phyloP scores from a whole-genome alignment of 2,113 vertebrate species.

The Bombycilla garrulus region DNA sequence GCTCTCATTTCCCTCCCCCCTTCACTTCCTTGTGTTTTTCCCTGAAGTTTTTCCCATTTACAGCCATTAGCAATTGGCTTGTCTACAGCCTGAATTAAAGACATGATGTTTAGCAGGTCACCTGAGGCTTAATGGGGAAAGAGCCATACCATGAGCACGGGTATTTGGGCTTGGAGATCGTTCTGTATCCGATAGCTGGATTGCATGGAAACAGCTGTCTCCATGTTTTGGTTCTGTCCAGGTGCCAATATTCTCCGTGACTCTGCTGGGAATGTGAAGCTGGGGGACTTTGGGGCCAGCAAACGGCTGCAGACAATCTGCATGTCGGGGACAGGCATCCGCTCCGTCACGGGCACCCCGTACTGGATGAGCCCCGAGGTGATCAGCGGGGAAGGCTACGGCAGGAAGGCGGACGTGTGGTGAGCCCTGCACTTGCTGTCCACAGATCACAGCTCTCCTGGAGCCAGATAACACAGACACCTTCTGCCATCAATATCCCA shows the following conservation, averaged over 20 bases:
- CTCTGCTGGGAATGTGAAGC: slow-evolving; percentile 93
- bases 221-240: slow-evolving; percentile 19
- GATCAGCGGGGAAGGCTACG: slow-evolving; percentile 95
- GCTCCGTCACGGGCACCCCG: slow-evolving; percentile 92
- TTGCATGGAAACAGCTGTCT: slow-evolving; percentile 24
- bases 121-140: slow-evolving; percentile 28
- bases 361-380: slow-evolving; percentile 99
- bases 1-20: slow-evolving; percentile 38
- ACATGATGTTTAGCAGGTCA: slow-evolving; percentile 12
- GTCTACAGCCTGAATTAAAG: background rate
- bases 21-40: slow-evolving; percentile 37
- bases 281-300: slow-evolving; percentile 95
- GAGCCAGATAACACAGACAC: background rate
- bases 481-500: background rate
- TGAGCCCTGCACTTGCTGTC: slow-evolving; percentile 58
- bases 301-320: slow-evolving; percentile 96
- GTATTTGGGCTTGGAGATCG: background rate
- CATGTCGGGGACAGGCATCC: slow-evolving; percentile 91
- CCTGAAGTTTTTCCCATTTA: slow-evolving; percentile 50
- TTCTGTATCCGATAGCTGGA: background rate
- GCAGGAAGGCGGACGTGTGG: slow-evolving; percentile 94
- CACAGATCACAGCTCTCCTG: background rate
- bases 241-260: slow-evolving; percentile 96
- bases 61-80: slow-evolving; percentile 30
- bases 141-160: background rate